phyloP scores from a whole-genome alignment of 53 echinoderm and acorn worm species.

The Temnopleurus reevesii region DNA sequence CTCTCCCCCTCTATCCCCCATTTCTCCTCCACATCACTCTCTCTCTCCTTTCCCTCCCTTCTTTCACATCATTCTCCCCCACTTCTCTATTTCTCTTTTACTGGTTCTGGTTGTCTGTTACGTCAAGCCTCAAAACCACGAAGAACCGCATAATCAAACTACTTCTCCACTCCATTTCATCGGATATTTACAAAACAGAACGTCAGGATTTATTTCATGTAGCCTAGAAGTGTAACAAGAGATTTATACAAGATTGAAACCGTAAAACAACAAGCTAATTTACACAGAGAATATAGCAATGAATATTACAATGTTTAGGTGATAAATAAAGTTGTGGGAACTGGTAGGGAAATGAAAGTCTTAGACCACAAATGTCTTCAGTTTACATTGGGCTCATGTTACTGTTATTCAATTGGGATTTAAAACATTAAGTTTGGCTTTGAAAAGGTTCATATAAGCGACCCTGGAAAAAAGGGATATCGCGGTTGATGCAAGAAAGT shows the following conservation, averaged over 20 bases:
- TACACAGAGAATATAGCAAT: slow-evolving; percentile 12
- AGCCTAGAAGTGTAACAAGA: slow-evolving; percentile 23
- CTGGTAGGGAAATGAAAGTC: not conserved
- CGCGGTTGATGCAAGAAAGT: no score
- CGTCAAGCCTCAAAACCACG: no score
- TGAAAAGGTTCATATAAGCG: no score
- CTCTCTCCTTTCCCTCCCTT: no score
- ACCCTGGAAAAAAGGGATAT: no score
- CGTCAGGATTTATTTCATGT: slow-evolving; percentile 54
- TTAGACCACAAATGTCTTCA: not conserved
- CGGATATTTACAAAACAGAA: slow-evolving; percentile 60
- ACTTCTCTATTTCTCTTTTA: no score
- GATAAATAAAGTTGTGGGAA: not conserved
- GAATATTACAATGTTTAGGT: not conserved
- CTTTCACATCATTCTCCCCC: no score
- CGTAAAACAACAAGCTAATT: not conserved
- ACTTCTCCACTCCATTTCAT: slow-evolving; percentile 22
- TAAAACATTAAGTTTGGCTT: not conserved
- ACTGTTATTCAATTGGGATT: not conserved
- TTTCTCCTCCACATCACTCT: no score
- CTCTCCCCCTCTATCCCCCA: no score
- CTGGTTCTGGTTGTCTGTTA: no score
- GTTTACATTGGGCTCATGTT: not conserved
- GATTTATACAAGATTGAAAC: slow-evolving; percentile 46
- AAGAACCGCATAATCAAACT: no score